Conservation (phyloP, 2,888 invertebrate species). For the Philopedon plagiatum region DNA sequence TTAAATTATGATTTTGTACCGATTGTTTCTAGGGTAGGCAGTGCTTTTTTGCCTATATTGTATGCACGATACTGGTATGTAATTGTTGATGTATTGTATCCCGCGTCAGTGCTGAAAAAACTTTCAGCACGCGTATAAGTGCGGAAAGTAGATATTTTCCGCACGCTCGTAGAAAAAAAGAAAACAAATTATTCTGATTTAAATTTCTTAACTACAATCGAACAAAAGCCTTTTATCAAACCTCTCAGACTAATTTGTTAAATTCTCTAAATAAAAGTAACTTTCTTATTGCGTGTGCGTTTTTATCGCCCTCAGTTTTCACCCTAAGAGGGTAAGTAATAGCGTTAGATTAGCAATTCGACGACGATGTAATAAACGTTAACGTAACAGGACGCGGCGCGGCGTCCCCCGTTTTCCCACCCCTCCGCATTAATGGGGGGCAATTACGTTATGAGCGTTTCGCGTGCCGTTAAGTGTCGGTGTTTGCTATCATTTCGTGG, state of each 20-base stretch:
- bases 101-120: too few species aligned
- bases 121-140: too few species aligned
- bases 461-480: conserved; percentile 63
- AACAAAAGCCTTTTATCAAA: conserved; percentile 34
- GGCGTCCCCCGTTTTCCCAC: conserved; percentile 33
- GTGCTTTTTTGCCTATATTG: too few species aligned
- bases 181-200: too few species aligned
- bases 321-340: conserved; percentile 56
- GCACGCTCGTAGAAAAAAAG: too few species aligned
- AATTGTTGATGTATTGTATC: too few species aligned
- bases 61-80: too few species aligned
- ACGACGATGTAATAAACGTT: conserved; percentile 59
- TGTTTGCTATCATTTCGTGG: conserved; percentile 62
- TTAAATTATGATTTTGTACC: too few species aligned
- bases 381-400: conserved; percentile 55
- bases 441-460: conserved; percentile 66
- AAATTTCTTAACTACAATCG: neutral
- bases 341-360: conserved; percentile 64
- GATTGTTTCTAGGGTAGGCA: too few species aligned
- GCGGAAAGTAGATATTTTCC: too few species aligned
- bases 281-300: conserved; percentile 42
- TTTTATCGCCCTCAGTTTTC: conserved; percentile 34
- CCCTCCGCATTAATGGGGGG: conserved; percentile 58
- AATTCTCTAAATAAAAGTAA: conserved; percentile 40
- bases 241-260: conserved; percentile 41